Evolutionary conservation across 2,888 invertebrate species (phyloP).

Genomic region (Falcaria lacertinaria): DNA sequence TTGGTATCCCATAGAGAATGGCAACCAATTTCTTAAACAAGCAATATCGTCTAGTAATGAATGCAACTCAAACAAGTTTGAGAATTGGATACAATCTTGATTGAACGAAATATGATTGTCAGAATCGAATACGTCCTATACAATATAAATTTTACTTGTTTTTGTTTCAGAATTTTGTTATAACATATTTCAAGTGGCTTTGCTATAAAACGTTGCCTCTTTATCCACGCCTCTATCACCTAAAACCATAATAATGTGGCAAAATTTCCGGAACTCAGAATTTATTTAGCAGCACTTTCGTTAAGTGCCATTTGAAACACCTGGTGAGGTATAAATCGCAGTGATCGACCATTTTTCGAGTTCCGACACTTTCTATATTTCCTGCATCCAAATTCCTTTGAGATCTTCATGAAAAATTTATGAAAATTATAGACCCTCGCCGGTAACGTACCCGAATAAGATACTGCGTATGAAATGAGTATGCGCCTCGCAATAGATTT

Average conservation of each 20-base stretch:
- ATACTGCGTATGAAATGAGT: neutral
- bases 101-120: too few relatives aligned
- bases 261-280: neutral
- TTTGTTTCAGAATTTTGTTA: too few relatives aligned
- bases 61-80: neutral
- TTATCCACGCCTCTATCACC: neutral
- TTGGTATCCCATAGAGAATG: too few relatives aligned
- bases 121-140: too few relatives aligned
- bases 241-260: neutral
- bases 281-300: neutral
- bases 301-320: conserved; percentile 1
- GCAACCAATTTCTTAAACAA: neutral
- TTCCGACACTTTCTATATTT: neutral
- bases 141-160: too few relatives aligned
- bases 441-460: neutral
- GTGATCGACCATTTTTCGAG: neutral
- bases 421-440: neutral
- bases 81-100: neutral
- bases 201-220: too few relatives aligned
- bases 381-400: neutral
- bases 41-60: neutral
- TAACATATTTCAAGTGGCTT: too few relatives aligned
- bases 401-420: neutral
- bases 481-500: neutral
- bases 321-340: conserved; percentile 1